Evolutionary conservation across 2,797 vertebrate genomes (phyloP), one percentile per base, ranked within the genome.

Genomic region (Malacoctenus gilli): DNA sequence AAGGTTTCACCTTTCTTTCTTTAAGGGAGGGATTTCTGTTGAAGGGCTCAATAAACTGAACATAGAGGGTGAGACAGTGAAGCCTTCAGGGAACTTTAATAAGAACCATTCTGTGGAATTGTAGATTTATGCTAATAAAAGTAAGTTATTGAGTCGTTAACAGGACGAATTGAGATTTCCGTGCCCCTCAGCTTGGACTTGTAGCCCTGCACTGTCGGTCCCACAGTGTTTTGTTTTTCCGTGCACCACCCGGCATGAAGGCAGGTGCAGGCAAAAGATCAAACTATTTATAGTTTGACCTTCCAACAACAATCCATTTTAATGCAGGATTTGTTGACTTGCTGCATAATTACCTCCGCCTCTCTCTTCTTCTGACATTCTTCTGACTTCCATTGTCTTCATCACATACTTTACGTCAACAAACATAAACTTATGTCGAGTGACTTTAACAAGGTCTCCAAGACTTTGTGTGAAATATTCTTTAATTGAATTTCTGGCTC

Each of bases 211-310:
- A 0, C 55, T 34, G 40, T 32, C 34, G 50, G 10, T 37, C 32
- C 60, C 13, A 2, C 13, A 14, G 34, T 65, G 58, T 66, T 79
- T 63, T 28, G 39, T 36, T 61, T 82, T 72, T 74, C 63, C 59
- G 52, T 55, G 47, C 40, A 32, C 21, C 43, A 20, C 34, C 50
- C 39, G 20, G 35, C 52, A 25, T 15, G 15, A 32, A n/a, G 21
- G 23, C 35, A 37, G 5, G 44, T 58, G 43, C 46, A 48, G 32
- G 51, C 67, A 77, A 46, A 52, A 72, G 47, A 53, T 28, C 11
- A 32, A 48, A 48, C 61, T 87, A 89, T 87, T 82, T 83, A 77
- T 79, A 86, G 67, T 52, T 28, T 64, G 72, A 73, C 76, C 77
- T 83, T 80, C 63, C 22, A 12, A 67, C 43, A 72, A 52, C 76